Evolutionary conservation across 2,888 invertebrate genomes (phyloP), one percentile per base, ranked within the genome.

Genomic region (Tachina grossa): DNA sequence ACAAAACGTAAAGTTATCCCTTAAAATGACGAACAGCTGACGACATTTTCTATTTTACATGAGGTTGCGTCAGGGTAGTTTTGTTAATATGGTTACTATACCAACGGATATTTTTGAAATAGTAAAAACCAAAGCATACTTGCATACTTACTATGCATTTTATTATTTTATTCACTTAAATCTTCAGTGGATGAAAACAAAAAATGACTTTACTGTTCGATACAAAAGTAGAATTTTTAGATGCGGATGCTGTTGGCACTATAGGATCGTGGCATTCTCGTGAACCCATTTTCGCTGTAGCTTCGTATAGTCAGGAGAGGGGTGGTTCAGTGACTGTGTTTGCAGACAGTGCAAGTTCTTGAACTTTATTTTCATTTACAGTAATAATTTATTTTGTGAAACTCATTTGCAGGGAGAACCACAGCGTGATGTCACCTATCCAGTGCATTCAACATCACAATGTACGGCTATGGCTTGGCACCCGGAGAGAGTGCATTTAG

Each of bases 251-350:
- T n/a, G 95, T 97, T 71, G 96, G 96, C 87, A 96, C 96, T n/a
- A 94, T 95, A 87, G 95, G 96, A 78, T 94, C 95, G 83, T 98
- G 98, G 98, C 98, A 98, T 92, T 94, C 95, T 45, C 95, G 95
- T 83, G 94, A 96, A 87, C 96, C 97, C 1, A 93, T 98, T 51
- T 93, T 98, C 68, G 98, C 98, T 22, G 95, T 98, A 8, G 97
- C 97, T 9, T 96, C 97, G 4, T 97, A 96, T 91, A 97, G 96
- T 88, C 97, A 97, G 92, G 97, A 97, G 88, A 96, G 96, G 89
- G 98, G 98, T 41, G 98, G 98, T 87, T 96, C 96, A 87, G 96
- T 98, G 5, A 96, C 96, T 53, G 95, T 98, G 88, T 98, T 97
- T 90, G 96, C 97, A 90, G 98, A 98, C 93, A 94, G 95, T 92